Percentiles rank a stretch among this genome's conserved stretches.
phyloP scores from a whole-genome alignment of 2,888 invertebrate species.

The Laothoe populi region DNA sequence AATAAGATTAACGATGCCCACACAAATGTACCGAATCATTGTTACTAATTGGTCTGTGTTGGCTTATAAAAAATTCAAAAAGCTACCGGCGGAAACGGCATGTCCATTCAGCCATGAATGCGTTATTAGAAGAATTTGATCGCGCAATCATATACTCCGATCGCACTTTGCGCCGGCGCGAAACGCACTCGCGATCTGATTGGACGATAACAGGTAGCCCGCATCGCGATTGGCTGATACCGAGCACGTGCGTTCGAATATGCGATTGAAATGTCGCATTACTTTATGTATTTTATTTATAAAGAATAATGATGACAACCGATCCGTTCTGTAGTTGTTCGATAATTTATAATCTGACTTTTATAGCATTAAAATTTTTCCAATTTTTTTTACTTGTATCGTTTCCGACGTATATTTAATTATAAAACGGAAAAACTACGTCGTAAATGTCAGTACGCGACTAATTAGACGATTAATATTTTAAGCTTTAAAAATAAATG shows the following conservation, averaged over 20 bases:
- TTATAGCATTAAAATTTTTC: slow-evolving; percentile 2
- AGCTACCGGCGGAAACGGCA: slow-evolving; percentile 69
- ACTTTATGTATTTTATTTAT: slow-evolving; percentile 26
- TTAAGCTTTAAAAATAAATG: neutral
- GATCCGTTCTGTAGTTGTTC: slow-evolving; percentile 40
- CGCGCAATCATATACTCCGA: slow-evolving; percentile 54
- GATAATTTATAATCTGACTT: slow-evolving; percentile 35
- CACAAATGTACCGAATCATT: slow-evolving; percentile 69
- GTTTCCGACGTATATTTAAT: slow-evolving; percentile 1
- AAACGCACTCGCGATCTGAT: slow-evolving; percentile 50
- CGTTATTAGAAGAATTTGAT: slow-evolving; percentile 63
- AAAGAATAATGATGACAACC: slow-evolving; percentile 49
- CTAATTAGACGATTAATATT: slow-evolving; percentile 4
- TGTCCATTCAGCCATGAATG: slow-evolving; percentile 53
- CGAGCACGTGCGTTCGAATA: slow-evolving; percentile 55
- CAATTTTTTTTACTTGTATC: neutral
- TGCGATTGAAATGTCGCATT: slow-evolving; percentile 41
- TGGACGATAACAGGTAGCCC: slow-evolving; percentile 43
- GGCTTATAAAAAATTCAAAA: slow-evolving; percentile 48
- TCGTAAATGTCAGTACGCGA: slow-evolving; percentile 1
- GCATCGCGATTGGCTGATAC: slow-evolving; percentile 43
- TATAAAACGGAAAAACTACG: slow-evolving; percentile 3
- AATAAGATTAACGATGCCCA: slow-evolving; percentile 52
- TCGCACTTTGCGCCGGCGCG: slow-evolving; percentile 58
- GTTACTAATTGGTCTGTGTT: slow-evolving; percentile 60